A percentile compares a stretch with the other conserved stretches of the same genome.
Evolutionary conservation across 2,797 vertebrate species (phyloP).

Genomic region (Aplochiton taeniatus): DNA sequence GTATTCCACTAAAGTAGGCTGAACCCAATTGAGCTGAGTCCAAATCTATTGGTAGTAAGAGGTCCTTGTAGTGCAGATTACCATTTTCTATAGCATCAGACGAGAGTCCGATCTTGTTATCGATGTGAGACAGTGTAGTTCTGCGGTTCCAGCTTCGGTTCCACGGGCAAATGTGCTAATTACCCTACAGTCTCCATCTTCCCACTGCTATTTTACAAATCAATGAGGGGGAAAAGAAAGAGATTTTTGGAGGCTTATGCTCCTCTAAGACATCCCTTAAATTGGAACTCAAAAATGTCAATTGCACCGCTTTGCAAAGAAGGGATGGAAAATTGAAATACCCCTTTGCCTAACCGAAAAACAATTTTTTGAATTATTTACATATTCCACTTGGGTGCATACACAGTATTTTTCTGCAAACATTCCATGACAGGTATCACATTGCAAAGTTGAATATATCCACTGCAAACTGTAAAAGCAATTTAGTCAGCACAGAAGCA

Average conservation of each 20-base stretch:
- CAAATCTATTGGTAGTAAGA: slow-evolving; percentile 25
- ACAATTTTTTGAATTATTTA: slow-evolving; percentile 65
- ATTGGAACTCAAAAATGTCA: slow-evolving; percentile 68
- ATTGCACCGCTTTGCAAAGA: slow-evolving; percentile 53
- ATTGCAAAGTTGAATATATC: slow-evolving; percentile 22
- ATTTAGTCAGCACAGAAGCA: neutral
- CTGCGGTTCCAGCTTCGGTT: slow-evolving; percentile 36
- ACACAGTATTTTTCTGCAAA: slow-evolving; percentile 55
- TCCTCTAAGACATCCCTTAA: slow-evolving; percentile 52
- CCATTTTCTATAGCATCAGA: slow-evolving; percentile 41
- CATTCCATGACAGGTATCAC: slow-evolving; percentile 46
- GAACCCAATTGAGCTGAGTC: slow-evolving; percentile 8
- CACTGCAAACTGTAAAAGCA: slow-evolving; percentile 17
- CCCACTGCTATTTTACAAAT: slow-evolving; percentile 41
- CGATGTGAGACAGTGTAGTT: slow-evolving; percentile 45
- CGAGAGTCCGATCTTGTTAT: slow-evolving; percentile 46
- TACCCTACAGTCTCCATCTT: slow-evolving; percentile 40
- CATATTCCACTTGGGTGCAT: slow-evolving; percentile 49
- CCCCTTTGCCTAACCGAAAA: slow-evolving; percentile 38
- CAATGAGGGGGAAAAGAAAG: slow-evolving; percentile 40
- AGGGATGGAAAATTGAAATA: slow-evolving; percentile 52
- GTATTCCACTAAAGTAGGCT: neutral
- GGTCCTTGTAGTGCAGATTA: slow-evolving; percentile 19
- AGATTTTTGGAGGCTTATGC: slow-evolving; percentile 45
- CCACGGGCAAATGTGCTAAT: slow-evolving; percentile 55